Conservation (phyloP, 2,797 vertebrate genomes). For the Tiaroga cobitis region DNA sequence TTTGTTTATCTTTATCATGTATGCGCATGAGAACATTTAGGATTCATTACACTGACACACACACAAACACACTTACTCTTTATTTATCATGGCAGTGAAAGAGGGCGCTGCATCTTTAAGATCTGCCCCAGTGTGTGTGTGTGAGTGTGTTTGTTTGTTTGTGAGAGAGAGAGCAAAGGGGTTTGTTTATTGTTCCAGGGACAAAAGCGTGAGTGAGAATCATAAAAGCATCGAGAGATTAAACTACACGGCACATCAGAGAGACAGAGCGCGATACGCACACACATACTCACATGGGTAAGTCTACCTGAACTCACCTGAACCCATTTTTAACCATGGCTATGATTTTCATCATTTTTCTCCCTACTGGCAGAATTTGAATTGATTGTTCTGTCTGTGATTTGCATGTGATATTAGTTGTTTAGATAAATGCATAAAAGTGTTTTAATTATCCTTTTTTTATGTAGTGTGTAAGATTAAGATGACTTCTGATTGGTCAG, state of each 20-base stretch:
- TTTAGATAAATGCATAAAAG: not conserved
- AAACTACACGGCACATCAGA: conserved; percentile 82
- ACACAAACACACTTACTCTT: conserved; percentile 26
- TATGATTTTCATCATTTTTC: not conserved
- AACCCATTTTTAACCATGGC: conserved; percentile 18
- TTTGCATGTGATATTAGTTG: conserved; percentile 2
- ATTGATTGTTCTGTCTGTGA: not conserved
- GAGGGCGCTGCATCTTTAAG: conserved; percentile 85
- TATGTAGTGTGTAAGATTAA: conserved; percentile 1
- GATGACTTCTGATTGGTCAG: not conserved
- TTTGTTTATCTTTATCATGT: not conserved
- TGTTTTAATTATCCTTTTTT: not conserved
- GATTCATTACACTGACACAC: not conserved
- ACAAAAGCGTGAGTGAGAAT: conserved; percentile 83
- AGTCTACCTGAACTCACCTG: conserved; percentile 65
- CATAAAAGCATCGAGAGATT: conserved; percentile 82
- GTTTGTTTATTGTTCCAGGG: conserved; percentile 85
- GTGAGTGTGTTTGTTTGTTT: conserved; percentile 40
- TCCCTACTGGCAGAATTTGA: not conserved
- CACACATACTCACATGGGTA: conserved; percentile 78
- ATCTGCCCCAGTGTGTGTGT: conserved; percentile 60
- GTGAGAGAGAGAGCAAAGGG: conserved; percentile 65
- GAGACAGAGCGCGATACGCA: conserved; percentile 42
- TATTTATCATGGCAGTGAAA: conserved; percentile 57
- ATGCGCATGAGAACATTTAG: not conserved